These are phyloP conservation scores for Amiota minor DNA, from an alignment of 2,888 invertebrate genomes.

Conservation along the genomic window DNA sequence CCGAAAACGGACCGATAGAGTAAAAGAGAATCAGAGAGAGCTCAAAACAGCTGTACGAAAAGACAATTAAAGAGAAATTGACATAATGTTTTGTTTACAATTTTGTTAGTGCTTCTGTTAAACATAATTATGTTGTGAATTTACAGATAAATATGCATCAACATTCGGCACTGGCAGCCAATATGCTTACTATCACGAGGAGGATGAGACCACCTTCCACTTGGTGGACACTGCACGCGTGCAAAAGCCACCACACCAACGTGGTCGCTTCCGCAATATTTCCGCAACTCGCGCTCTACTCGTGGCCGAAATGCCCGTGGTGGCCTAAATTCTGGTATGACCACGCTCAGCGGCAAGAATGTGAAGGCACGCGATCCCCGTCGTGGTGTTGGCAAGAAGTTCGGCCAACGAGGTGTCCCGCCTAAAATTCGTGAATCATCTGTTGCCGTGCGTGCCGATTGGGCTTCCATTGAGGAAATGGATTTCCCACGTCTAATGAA, in stretches of 20 bases:
- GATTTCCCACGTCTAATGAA: constrained; percentile 97
- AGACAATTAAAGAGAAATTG: constrained; percentile 17
- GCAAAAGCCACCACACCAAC: constrained; percentile 94
- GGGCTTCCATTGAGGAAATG: constrained; percentile 98
- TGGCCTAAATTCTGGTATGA: constrained; percentile 83
- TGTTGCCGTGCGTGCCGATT: constrained; percentile 95
- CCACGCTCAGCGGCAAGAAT: constrained; percentile 87
- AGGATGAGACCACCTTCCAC: constrained; percentile 99
- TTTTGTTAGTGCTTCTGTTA: constrained; percentile 1
- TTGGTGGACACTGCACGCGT: constrained; percentile 96
- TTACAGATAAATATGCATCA: constrained; percentile 86
- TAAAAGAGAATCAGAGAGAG: constrained; percentile 5
- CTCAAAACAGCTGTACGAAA: constrained; percentile 29
- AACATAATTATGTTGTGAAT: not conserved
- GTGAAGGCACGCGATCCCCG: constrained; percentile 85
- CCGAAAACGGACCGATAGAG: not conserved
- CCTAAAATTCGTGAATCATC: constrained; percentile 97
- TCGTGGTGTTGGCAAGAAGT: constrained; percentile 74
- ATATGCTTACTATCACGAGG: constrained; percentile 98
- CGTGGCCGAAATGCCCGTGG: constrained; percentile 79
- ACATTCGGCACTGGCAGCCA: constrained; percentile 96
- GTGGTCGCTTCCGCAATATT: constrained; percentile 90
- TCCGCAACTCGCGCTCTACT: constrained; percentile 76
- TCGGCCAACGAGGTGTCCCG: constrained; percentile 83
- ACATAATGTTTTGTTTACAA: constrained; percentile 24